Percentiles rank a stretch among this genome's conserved stretches.
Conservation (phyloP, 2,797 vertebrate genomes). For the Myripristis jacobus region DNA sequence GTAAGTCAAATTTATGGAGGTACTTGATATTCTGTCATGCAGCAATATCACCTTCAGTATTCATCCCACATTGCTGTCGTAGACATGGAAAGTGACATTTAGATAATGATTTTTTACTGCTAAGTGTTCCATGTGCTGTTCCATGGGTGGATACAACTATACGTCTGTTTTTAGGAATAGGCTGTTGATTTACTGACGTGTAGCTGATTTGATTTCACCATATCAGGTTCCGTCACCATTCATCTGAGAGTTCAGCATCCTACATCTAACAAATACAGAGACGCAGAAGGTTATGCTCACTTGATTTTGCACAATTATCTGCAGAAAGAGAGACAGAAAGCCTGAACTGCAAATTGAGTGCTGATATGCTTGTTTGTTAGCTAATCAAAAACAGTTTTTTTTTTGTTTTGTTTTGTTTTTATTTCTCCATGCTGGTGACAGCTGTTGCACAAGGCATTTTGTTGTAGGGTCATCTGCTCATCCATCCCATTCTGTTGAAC, state of each 20-base stretch:
- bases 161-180: background rate
- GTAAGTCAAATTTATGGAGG: background rate
- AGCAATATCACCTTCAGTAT: background rate
- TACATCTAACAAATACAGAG: background rate
- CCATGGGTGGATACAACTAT: background rate
- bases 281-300: background rate
- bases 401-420: no score
- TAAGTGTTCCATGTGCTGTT: background rate
- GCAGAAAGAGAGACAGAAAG: background rate
- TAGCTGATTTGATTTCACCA: constrained; percentile 12
- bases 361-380: constrained; percentile 11
- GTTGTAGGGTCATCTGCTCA: no score
- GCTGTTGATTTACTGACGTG: constrained; percentile 10
- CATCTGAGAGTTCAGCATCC: background rate
- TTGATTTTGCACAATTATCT: background rate
- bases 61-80: background rate
- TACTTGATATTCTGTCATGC: background rate
- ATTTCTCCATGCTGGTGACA: no score
- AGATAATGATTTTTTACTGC: no score
- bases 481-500: no score
- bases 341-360: background rate
- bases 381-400: constrained; percentile 42
- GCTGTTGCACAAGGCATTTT: no score
- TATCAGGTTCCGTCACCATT: background rate
- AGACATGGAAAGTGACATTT: constrained; percentile 5